Conservation (phyloP, 2,797 vertebrate genomes). For the Sciurus carolinensis region DNA sequence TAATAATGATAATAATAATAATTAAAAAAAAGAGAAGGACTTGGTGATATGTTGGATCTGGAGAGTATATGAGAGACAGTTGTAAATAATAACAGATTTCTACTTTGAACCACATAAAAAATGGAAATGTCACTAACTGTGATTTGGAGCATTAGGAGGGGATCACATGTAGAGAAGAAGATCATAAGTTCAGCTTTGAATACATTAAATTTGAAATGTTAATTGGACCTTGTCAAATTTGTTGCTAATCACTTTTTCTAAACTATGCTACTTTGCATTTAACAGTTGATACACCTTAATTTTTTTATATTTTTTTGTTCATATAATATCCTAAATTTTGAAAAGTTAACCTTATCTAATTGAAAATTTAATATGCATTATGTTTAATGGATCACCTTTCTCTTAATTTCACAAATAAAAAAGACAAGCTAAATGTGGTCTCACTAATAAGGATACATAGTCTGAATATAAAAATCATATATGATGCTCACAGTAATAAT, state of each 20-base stretch:
- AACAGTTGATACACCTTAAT: not conserved
- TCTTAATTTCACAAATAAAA: not conserved
- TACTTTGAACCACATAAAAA: not conserved
- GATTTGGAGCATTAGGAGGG: not conserved
- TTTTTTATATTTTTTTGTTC: not conserved
- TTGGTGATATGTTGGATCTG: not conserved
- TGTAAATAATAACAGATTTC: not conserved
- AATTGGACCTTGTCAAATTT: slow-evolving; percentile 7
- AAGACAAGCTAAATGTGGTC: not conserved
- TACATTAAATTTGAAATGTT: slow-evolving; percentile 37
- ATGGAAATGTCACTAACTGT: not conserved
- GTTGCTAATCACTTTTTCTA: not conserved
- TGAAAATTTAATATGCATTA: not conserved
- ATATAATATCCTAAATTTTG: slow-evolving; percentile 24
- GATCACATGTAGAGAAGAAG: not conserved
- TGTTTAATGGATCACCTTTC: not conserved
- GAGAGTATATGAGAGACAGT: not conserved
- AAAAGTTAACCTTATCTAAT: not conserved
- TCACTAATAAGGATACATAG: not conserved
- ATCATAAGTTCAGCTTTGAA: not conserved
- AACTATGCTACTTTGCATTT: not conserved
- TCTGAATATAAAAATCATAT: not conserved
- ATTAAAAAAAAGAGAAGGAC: not conserved
- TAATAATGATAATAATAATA: not conserved
- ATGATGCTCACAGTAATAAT: not conserved